These are phyloP conservation scores for Beroe ovata DNA, from an alignment of 37 sponge, comb jelly and placozoan genomes.

Conservation along the genomic window DNA sequence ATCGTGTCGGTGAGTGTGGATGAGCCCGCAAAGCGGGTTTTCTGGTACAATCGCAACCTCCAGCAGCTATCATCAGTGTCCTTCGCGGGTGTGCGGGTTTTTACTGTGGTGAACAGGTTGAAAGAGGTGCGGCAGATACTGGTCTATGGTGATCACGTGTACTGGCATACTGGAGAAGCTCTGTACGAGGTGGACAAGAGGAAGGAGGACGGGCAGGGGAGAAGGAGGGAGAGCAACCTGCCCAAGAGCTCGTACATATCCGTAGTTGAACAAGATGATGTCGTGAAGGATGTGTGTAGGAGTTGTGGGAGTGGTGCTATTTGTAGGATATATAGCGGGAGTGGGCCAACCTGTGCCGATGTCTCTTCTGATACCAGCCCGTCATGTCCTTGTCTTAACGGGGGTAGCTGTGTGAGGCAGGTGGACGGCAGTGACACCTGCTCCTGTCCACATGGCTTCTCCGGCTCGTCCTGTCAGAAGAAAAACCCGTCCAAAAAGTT, in stretches of 20 bases:
- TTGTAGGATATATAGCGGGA: background rate
- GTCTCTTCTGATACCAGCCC: background rate
- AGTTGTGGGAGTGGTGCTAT: background rate
- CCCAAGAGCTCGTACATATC: background rate
- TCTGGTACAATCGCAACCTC: constrained; percentile 20
- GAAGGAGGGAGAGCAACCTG: background rate
- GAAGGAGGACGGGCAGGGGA: background rate
- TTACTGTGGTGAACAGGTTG: background rate
- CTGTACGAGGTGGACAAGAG: constrained; percentile 9
- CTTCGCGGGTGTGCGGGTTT: background rate
- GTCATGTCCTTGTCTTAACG: background rate
- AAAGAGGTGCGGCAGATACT: constrained; percentile 22
- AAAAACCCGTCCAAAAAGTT: background rate
- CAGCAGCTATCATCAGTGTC: constrained; percentile 19
- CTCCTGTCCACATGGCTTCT: background rate
- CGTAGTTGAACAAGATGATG: background rate
- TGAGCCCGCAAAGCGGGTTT: constrained; percentile 25
- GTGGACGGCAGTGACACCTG: background rate
- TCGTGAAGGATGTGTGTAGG: background rate
- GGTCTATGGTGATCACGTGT: constrained; percentile 37
- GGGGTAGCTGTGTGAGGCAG: background rate
- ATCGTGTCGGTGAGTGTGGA: background rate
- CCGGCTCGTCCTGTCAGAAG: background rate
- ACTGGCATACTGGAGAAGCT: background rate
- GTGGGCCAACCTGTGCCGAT: background rate